These are phyloP conservation scores for Diacarnus erythraeanus DNA, from an alignment of 37 sponge, comb jelly and placozoan species.

Conservation along the genomic window DNA sequence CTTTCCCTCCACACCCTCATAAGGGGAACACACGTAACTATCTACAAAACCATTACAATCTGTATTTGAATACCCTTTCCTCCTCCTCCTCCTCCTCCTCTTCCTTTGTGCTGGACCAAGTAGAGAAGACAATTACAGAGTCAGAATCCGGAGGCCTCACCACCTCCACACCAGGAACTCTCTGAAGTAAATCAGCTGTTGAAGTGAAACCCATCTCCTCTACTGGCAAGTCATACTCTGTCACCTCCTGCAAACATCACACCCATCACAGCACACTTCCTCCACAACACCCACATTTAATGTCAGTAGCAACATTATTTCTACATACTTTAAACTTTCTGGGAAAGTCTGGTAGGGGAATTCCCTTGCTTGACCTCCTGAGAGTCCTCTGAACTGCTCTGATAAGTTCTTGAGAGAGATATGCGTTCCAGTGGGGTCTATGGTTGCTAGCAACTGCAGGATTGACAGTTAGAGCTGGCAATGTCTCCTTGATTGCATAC, in stretches of 20 bases:
- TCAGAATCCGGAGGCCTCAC: constrained; percentile 16
- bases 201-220: constrained; percentile 38
- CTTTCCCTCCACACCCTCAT: too few relatives aligned
- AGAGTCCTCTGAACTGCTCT: constrained; percentile 16
- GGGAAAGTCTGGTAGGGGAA: constrained; percentile 27
- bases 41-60: neutral
- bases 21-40: too few relatives aligned
- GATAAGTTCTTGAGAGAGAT: constrained; percentile 30
- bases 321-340: constrained; percentile 32
- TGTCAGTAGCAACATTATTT: neutral
- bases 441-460: constrained; percentile 32
- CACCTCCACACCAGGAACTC: constrained; percentile 26
- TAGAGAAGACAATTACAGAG: constrained; percentile 27
- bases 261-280: neutral
- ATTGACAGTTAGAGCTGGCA: too few relatives aligned
- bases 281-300: neutral
- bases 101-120: neutral
- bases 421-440: neutral
- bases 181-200: constrained; percentile 26
- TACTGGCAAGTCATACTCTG: constrained; percentile 4
- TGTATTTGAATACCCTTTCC: neutral
- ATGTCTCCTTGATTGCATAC: neutral
- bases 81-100: constrained; percentile 23
- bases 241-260: neutral
- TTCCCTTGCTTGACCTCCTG: constrained; percentile 18